Conservation (phyloP, 2,888 invertebrate genomes). For the Beris chalybata region DNA sequence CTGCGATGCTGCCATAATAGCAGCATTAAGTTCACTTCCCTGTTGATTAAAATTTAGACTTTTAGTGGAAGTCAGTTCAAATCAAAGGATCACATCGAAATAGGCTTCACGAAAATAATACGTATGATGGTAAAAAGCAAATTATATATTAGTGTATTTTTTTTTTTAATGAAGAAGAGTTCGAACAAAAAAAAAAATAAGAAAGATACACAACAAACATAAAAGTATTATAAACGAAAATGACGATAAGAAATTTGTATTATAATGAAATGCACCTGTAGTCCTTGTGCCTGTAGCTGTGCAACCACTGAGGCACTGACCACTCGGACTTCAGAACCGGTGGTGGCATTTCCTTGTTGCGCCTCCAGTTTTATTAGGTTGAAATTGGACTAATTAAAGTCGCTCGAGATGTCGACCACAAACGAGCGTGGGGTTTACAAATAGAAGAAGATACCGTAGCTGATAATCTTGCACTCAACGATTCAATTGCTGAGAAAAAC, state of each 20-base stretch:
- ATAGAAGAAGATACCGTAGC: too few species aligned
- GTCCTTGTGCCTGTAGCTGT: conserved; percentile 62
- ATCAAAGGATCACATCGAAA: neutral
- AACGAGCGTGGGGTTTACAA: too few species aligned
- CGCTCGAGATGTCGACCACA: too few species aligned
- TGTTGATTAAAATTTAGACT: neutral
- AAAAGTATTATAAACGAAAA: neutral
- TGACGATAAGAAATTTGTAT: neutral
- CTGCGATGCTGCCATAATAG: conserved; percentile 44
- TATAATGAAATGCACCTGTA: conserved; percentile 43
- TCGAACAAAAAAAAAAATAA: neutral
- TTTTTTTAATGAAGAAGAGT: conserved; percentile 1
- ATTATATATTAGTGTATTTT: neutral
- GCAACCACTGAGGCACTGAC: conserved; percentile 64
- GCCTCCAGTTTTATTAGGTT: conserved; percentile 39
- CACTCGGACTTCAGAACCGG: conserved; percentile 55
- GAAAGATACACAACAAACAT: neutral
- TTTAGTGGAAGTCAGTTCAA: neutral
- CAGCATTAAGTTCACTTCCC: conserved; percentile 44
- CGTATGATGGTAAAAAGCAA: neutral
- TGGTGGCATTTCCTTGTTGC: conserved; percentile 41
- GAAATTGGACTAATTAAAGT: too few species aligned
- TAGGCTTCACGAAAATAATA: neutral
- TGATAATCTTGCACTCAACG: too few species aligned
- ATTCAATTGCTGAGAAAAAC: too few species aligned